phyloP scores from a whole-genome alignment of 2,888 invertebrate genomes.

The Agrotis clavis region DNA sequence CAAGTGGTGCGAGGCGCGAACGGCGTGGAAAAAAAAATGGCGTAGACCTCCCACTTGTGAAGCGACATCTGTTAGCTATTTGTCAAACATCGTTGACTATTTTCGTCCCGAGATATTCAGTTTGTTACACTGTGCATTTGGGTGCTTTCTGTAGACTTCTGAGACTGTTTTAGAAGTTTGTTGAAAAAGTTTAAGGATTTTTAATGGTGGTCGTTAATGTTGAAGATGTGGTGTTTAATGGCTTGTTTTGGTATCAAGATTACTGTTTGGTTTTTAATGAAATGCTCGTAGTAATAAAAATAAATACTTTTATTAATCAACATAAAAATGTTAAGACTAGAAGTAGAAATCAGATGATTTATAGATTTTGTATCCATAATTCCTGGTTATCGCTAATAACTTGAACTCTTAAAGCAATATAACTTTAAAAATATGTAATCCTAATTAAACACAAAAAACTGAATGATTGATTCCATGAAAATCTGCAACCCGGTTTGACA shows the following conservation, averaged over 20 bases:
- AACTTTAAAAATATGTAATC: constrained; percentile 5
- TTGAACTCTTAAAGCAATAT: not conserved
- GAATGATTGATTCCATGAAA: constrained; percentile 16
- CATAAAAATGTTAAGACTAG: not conserved
- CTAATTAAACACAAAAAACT: not conserved
- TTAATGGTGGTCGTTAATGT: constrained; percentile 27
- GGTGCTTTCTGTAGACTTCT: constrained; percentile 35
- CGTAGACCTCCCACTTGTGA: constrained; percentile 68
- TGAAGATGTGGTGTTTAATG: constrained; percentile 31
- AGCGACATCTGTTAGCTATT: constrained; percentile 88
- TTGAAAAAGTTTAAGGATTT: constrained; percentile 37
- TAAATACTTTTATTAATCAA: not conserved
- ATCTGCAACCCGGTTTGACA: constrained; percentile 28
- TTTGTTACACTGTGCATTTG: constrained; percentile 76
- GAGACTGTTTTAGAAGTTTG: constrained; percentile 33
- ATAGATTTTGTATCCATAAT: not conserved
- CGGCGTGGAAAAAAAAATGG: constrained; percentile 66
- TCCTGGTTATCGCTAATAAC: not conserved
- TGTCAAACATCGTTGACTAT: constrained; percentile 89
- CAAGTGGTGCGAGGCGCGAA: constrained; percentile 58
- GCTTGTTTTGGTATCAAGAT: constrained; percentile 22
- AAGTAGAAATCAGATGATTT: not conserved
- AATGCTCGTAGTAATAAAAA: constrained; percentile 20
- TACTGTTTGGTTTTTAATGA: constrained; percentile 11
- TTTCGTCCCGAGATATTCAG: constrained; percentile 80